A percentile compares a stretch with the other conserved stretches of the same genome.
These are phyloP conservation scores for Poecile montanus DNA, from an alignment of 2,797 vertebrate species.

Conservation along the genomic window DNA sequence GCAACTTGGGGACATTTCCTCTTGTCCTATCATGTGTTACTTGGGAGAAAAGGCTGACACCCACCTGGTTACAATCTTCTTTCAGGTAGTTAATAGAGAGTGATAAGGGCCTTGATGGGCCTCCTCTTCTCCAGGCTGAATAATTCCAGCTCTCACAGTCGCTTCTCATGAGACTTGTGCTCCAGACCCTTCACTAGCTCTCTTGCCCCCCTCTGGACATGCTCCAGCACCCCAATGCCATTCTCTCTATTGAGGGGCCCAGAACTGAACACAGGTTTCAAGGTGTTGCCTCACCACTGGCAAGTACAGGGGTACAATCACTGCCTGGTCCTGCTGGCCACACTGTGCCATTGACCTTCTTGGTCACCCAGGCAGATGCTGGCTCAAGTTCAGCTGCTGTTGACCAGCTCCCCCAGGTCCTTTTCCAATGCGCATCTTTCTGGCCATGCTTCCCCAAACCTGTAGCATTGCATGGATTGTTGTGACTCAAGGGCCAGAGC, in stretches of 20 bases:
- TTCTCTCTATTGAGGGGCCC: not conserved
- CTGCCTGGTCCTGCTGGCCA: not conserved
- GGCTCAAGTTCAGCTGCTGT: not conserved
- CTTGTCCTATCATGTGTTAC: not conserved
- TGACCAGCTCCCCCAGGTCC: accelerated
- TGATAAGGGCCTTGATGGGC: not conserved
- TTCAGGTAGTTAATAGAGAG: not conserved
- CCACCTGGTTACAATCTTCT: not conserved
- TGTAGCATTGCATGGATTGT: not conserved
- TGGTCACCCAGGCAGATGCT: not conserved
- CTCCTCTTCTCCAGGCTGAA: not conserved
- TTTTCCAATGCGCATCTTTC: accelerated
- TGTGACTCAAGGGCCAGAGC: not conserved
- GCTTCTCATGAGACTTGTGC: accelerated
- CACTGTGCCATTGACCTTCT: accelerated
- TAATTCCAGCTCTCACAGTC: not conserved
- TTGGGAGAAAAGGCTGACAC: not conserved
- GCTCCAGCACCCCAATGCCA: not conserved
- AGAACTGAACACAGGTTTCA: accelerated
- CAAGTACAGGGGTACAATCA: accelerated
- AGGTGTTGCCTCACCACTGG: not conserved
- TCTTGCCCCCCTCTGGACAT: not conserved
- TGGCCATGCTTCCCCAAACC: not conserved
- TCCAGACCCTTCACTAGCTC: not conserved
- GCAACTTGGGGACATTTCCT: not conserved